A percentile compares a stretch with the other conserved stretches of the same genome.
phyloP scores from a whole-genome alignment of 2,113 vertebrate genomes.

The Podiceps cristatus region DNA sequence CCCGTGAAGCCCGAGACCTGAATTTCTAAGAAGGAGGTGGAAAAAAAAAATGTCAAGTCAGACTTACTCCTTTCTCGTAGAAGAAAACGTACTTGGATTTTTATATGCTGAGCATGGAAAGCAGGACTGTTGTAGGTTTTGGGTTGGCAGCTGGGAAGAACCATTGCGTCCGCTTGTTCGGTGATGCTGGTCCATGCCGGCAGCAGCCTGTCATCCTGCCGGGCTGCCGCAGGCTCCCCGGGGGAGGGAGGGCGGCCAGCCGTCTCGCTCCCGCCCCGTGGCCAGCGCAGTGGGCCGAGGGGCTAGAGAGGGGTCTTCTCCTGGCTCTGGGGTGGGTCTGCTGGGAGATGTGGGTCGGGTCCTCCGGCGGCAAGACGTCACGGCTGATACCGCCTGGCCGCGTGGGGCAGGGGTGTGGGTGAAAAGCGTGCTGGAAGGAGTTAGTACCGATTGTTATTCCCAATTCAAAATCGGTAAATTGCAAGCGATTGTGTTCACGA shows the following conservation, averaged over 20 bases:
- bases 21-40: neutral
- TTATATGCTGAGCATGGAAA: neutral
- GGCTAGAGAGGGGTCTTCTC: neutral
- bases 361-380: accelerated
- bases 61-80: neutral
- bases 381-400: neutral
- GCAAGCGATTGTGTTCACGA: accelerated
- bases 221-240: neutral
- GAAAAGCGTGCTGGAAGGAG: neutral
- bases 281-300: accelerated
- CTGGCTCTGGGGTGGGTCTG: neutral
- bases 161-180: neutral
- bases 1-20: neutral
- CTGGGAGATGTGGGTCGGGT: neutral
- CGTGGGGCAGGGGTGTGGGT: accelerated
- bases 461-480: neutral
- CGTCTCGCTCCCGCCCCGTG: neutral
- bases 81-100: neutral
- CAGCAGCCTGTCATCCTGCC: neutral
- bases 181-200: neutral
- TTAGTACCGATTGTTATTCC: neutral
- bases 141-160: neutral
- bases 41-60: neutral
- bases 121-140: neutral
- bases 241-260: neutral